phyloP scores from a whole-genome alignment of 2,113 vertebrate species.

The Naja naja region DNA sequence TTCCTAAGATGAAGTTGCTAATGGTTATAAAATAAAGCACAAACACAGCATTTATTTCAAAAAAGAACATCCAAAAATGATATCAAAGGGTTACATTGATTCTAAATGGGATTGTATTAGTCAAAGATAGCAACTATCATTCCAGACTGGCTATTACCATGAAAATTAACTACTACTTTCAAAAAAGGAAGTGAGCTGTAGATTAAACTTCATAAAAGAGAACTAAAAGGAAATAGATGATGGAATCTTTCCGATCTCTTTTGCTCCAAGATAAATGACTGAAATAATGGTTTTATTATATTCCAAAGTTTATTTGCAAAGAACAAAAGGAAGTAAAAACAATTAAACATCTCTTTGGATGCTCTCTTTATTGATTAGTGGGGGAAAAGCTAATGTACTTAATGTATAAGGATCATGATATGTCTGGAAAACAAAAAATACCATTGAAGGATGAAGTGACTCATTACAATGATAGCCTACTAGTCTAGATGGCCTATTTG shows the following conservation, averaged over 20 bases:
- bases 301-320: neutral
- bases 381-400: neutral
- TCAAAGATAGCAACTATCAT: neutral
- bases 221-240: neutral
- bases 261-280: slow-evolving; percentile 1
- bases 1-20: neutral
- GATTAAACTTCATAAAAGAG: neutral
- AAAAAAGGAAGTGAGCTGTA: neutral
- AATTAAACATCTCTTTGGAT: neutral
- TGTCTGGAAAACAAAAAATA: slow-evolving; percentile 2
- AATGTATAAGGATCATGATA: neutral
- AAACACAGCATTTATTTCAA: neutral
- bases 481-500: neutral
- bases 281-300: neutral
- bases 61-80: neutral
- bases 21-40: neutral
- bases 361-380: slow-evolving; percentile 13
- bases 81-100: slow-evolving; percentile 21
- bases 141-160: neutral
- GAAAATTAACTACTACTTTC: neutral
- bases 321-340: neutral
- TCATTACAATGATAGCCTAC: neutral
- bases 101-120: neutral
- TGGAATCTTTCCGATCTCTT: neutral
- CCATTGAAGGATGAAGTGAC: neutral